Evolutionary conservation across 2,797 vertebrate genomes (phyloP), one percentile per base, ranked within the genome.

Genomic region (Scleropages formosus): DNA sequence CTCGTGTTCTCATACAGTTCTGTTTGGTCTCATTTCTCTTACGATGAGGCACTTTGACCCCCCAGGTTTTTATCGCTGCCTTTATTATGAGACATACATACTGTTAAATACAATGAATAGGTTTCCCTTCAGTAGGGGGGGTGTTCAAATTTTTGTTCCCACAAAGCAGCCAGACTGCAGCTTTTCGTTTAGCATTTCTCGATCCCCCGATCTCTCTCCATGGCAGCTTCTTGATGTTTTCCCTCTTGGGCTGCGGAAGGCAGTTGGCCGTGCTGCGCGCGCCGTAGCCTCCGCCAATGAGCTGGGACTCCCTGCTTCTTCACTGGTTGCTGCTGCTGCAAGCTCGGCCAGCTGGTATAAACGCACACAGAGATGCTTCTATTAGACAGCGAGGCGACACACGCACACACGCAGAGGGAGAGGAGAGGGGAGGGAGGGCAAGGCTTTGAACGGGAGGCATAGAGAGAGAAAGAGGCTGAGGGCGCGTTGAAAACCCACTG

Each of bases 291-390:
- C 73, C 86, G 85, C 92, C 93, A 93, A 94, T 94, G 89, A 82
- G 85, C 76, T 22, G 84, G n/a, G 78, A 81, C 85, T 88, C 85
- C 77, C 88, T 85, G 88, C 74, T 75, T 87, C 80, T 86, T 91
- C 91, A 93, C 93, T 93, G 92, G 92, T 85, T 87, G 86, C 78
- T 70, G 86, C 78, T 70, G 80, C 79, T 83, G 78, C 81, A 77
- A 53, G 87, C 63, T 79, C 87, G 88, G 78, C 77, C 85, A 84
- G 88, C 89, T 86, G 89, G 88, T 88, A n/a, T 31, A 77, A 83
- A 80, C 80, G 80, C 78, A 85, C 80, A 85, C 87, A 83, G 85
- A 80, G 83, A 84, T 80, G 46, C 69, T 62, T 58, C 26, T n/a
- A 49, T 53, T 56, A 75, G 83, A 72, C 66, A 61, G 63, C 56